phyloP scores from a whole-genome alignment of 2,888 invertebrate species.

The Neoitamus cyanurus region DNA sequence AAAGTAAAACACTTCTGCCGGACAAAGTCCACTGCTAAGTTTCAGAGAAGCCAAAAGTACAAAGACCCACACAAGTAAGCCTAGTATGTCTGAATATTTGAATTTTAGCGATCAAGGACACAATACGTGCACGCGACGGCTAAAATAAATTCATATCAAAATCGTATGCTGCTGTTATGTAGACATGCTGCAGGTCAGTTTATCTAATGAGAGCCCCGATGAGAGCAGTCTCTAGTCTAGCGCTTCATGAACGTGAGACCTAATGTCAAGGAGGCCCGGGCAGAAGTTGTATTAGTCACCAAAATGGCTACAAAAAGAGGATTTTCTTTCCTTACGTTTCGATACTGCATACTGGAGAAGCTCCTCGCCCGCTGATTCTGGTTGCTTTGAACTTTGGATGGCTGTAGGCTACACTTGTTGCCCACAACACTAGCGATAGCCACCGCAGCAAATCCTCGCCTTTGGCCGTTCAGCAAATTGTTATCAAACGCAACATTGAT shows the following conservation, averaged over 20 bases:
- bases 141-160: neutral
- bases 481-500: conserved; percentile 18
- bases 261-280: neutral
- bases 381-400: neutral
- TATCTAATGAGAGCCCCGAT: neutral
- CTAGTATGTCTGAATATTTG: too few relatives aligned
- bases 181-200: neutral
- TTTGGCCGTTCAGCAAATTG: neutral
- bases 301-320: neutral
- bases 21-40: neutral
- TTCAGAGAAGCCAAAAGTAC: neutral
- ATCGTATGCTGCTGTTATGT: neutral
- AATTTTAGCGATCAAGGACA: neutral
- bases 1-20: neutral
- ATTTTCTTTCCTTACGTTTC: conserved; percentile 40
- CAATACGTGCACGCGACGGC: neutral
- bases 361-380: conserved; percentile 33
- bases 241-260: neutral
- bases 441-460: conserved; percentile 31
- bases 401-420: neutral
- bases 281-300: neutral
- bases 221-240: neutral
- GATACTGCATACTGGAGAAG: conserved; percentile 45
- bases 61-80: neutral
- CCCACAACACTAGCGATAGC: conserved; percentile 38